phyloP scores from a whole-genome alignment of 2,888 invertebrate genomes.

The Polydesmus complanatus region DNA sequence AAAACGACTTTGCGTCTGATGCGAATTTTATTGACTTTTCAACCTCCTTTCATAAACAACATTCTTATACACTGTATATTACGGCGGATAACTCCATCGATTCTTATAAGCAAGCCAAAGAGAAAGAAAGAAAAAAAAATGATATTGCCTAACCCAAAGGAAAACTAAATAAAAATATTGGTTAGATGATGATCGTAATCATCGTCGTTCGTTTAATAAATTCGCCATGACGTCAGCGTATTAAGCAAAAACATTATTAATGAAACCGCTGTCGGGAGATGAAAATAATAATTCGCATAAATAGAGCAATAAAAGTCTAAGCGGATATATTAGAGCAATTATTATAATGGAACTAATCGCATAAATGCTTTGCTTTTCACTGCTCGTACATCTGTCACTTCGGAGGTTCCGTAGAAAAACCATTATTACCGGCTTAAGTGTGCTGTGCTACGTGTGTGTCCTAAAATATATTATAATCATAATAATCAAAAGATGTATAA shows the following conservation, averaged over 20 bases:
- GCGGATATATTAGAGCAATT: background rate
- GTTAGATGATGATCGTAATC: too few species aligned
- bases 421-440: too few species aligned
- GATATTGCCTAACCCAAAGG: background rate
- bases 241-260: background rate
- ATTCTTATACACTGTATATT: background rate
- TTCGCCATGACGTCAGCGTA: background rate
- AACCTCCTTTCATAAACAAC: background rate
- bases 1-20: background rate
- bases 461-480: too few species aligned
- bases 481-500: too few species aligned
- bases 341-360: background rate
- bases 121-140: background rate
- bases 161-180: background rate
- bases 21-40: background rate
- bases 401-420: too few species aligned
- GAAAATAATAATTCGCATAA: background rate
- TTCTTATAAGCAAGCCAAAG: background rate
- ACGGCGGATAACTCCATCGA: background rate
- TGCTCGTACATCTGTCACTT: too few species aligned
- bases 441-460: too few species aligned
- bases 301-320: background rate
- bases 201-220: background rate
- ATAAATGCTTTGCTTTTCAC: too few species aligned
- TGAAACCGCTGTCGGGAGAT: background rate